Base-by-base conservation (phyloP, 2,888 invertebrate genomes). In the Erynnis tages region DNA sequence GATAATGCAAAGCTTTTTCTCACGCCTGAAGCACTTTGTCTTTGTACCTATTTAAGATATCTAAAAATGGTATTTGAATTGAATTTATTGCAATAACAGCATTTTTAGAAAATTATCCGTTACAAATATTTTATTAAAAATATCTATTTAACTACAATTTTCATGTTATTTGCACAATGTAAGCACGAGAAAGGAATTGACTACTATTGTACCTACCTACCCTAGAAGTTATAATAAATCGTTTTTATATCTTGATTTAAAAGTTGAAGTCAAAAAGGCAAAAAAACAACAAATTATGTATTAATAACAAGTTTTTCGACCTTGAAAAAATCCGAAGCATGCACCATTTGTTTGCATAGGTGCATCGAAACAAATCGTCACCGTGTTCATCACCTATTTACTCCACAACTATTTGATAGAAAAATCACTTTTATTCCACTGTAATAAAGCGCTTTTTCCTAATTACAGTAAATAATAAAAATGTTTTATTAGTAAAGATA, bases 321-420 rank as follows among this genome's bases (percentile, higher is more conserved):
- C 71, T 73, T 68, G 61, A 59, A 70, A 63, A 66, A 63, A 65
- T 65, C 67, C 57, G 37, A 54, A 61, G 57, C 57, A 63, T 61
- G 63, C 58, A 61, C 55, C 41, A 19, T 50, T 59, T 77, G 71
- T 79, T 79, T 77, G 69, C 71, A 69, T 76, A 79, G 79, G 74
- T 79, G 77, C 68, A 67, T 64, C 62, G 56, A 57, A 68, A 63
- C 63, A 58, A 57, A 67, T 53, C 54, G 46, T 57, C 56, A 52
- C 52, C 54, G 25, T 21, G 10, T 16, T 37, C 2, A 25, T 16
- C 21, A 37, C 0, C 32, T 14, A 5, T 14, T 1, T 34, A 34
- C 2, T 19, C 10, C 21, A 4, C 1, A 19, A 25, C n/a, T 27
- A 2, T 11, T 32, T 10, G 4, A 25, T 5, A 10, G 29, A 11